Evolutionary conservation across 2,797 vertebrate species (phyloP), one percentile per base, ranked within the genome.

Genomic region (Tamandua tetradactyla): DNA sequence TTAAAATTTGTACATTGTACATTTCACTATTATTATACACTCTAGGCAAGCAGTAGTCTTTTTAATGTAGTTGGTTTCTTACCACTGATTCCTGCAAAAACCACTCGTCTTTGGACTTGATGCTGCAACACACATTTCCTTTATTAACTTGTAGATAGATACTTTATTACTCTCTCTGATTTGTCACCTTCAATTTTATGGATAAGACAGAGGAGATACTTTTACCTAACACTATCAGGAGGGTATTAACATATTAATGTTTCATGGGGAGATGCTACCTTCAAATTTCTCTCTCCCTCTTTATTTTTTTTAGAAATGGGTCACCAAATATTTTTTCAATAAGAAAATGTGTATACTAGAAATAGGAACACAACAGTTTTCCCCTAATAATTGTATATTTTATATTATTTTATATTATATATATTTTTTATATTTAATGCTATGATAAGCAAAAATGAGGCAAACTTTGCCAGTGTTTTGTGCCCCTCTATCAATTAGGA

Each of bases 181-280:
- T 8, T 30, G 72, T n/a, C 18, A 0, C 40, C 69, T 32, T 5
- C 23, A 1, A 2, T 17, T 11, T 5, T 2, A 0, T 2, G 11
- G 75, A 5, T 18, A 40, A 3, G 1, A 9, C 64, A 23, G 52
- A 30, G 59, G 3, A 11, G 44, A 8, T 0, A 0, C 25, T 35
- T 37, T 12, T 1, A 0, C 2, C 18, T 20, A 0, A 9, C 27
- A 4, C 10, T 0, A 4, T 20, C n/a, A 7, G 0, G 23, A n/a
- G 61, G 0, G 7, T 35, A 5, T 57, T 11, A 17, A 23, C 12
- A 7, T 7, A 5, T 17, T 23, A 25, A 40, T 52, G 3, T 42
- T 35, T 49, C 2, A 2, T 17, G 30, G 61, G 12, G n/a, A 40
- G 15, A 4, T 30, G 17, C 37, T 32, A 0, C 23, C 59, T 47